phyloP scores from a whole-genome alignment of 2,888 invertebrate genomes.

The Pyrgus malvae region DNA sequence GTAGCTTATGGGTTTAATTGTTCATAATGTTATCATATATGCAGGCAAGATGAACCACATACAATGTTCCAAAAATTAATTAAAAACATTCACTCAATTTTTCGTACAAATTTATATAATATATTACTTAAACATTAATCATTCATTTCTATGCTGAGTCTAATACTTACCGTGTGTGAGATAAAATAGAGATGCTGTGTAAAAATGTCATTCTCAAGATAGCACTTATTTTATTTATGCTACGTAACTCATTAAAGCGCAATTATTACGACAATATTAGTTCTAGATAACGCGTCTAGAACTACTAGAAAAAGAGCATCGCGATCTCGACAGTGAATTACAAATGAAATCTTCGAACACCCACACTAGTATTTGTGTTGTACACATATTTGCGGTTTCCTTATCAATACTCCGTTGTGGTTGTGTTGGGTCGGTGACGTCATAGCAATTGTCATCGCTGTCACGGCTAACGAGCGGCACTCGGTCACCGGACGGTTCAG shows the following conservation, averaged over 20 bases:
- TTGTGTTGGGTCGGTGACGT: constrained; percentile 61
- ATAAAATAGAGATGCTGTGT: neutral
- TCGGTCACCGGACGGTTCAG: constrained; percentile 43
- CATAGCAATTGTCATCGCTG: constrained; percentile 74
- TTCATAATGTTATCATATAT: too few relatives aligned
- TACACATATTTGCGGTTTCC: constrained; percentile 56
- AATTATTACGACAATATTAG: constrained; percentile 7
- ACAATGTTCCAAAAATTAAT: too few relatives aligned
- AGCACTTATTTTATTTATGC: neutral
- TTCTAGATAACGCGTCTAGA: constrained; percentile 8
- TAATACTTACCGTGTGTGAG: too few relatives aligned
- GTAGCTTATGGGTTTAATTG: too few relatives aligned
- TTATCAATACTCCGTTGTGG: constrained; percentile 48
- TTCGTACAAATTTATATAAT: too few relatives aligned
- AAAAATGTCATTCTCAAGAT: constrained; percentile 1
- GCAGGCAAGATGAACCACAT: too few relatives aligned
- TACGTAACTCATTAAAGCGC: neutral
- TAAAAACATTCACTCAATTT: too few relatives aligned
- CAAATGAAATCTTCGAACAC: constrained; percentile 50
- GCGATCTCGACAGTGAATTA: constrained; percentile 41
- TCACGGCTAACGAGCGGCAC: constrained; percentile 68
- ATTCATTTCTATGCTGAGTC: too few relatives aligned
- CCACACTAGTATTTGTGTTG: constrained; percentile 44
- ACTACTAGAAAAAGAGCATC: constrained; percentile 38
- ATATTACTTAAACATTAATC: too few relatives aligned